Evolutionary conservation across 64 coral and sea anemone species (phyloP).

Genomic region (Trachythela sp.): DNA sequence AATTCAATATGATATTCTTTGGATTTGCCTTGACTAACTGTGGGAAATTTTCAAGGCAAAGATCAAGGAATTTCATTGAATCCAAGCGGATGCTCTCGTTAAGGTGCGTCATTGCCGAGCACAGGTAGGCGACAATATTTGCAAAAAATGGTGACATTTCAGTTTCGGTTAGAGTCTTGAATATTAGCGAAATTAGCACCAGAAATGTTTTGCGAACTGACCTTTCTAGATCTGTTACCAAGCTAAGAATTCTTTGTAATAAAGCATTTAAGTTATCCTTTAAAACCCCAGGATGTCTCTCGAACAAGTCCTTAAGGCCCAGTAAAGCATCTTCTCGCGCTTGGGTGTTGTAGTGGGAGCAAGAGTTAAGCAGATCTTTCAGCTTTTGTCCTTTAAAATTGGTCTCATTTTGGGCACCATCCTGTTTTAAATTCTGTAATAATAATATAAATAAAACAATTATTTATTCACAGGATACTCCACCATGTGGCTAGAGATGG

Average conservation of each 20-base stretch:
- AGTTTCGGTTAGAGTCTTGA: constrained; percentile 53
- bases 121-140: constrained; percentile 66
- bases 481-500: no score
- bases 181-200: constrained; percentile 50
- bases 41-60: constrained; percentile 69
- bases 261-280: constrained; percentile 66
- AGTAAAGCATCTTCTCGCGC: constrained; percentile 68
- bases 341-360: constrained; percentile 70
- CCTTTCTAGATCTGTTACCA: constrained; percentile 71
- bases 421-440: constrained; percentile 30
- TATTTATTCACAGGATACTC: no score
- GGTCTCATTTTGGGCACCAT: constrained; percentile 60
- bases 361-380: constrained; percentile 61
- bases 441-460: not conserved
- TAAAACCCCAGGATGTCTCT: constrained; percentile 44
- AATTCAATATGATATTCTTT: constrained; percentile 62
- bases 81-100: constrained; percentile 74
- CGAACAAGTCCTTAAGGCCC: constrained; percentile 71
- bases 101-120: constrained; percentile 94
- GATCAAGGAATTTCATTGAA: constrained; percentile 70
- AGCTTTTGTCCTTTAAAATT: constrained; percentile 56
- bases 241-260: constrained; percentile 45
- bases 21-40: constrained; percentile 54
- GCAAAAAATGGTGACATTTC: constrained; percentile 72
- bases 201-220: constrained; percentile 76